Evolutionary conservation across 2,888 invertebrate genomes (phyloP).

Genomic region (Anaspis maculata): DNA sequence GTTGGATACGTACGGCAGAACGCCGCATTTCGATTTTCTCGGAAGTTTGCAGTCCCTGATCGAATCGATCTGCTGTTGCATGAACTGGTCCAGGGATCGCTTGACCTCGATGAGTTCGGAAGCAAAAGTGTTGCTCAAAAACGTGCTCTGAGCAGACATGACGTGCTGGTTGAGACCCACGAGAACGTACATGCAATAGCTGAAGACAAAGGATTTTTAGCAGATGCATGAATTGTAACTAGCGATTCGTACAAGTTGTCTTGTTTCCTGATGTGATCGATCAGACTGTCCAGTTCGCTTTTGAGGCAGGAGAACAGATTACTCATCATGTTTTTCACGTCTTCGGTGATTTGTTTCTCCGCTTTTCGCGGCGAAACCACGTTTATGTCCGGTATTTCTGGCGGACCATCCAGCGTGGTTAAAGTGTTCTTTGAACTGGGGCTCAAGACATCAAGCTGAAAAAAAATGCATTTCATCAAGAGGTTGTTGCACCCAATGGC

Average conservation of each 20-base stretch:
- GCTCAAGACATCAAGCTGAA: conserved; percentile 51
- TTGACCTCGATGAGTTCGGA: conserved; percentile 81
- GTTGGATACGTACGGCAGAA: conserved; percentile 80
- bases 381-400: conserved; percentile 26
- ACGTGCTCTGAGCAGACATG: conserved; percentile 82
- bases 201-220: conserved; percentile 44
- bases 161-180: conserved; percentile 90
- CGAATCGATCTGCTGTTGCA: conserved; percentile 73
- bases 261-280: conserved; percentile 76
- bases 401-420: conserved; percentile 48
- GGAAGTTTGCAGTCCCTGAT: conserved; percentile 71
- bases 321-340: conserved; percentile 78
- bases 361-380: conserved; percentile 47
- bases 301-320: conserved; percentile 85
- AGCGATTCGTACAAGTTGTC: conserved; percentile 91
- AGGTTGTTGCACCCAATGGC: too few relatives aligned
- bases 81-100: conserved; percentile 83
- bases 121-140: conserved; percentile 80
- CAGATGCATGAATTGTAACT: too few relatives aligned
- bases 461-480: too few relatives aligned
- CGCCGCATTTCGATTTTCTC: conserved; percentile 75
- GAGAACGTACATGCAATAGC: conserved; percentile 89
- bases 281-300: conserved; percentile 75
- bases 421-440: conserved; percentile 50
- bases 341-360: conserved; percentile 66